Evolutionary conservation across 2,888 invertebrate genomes (phyloP).

Genomic region (Mesochorus sp.): DNA sequence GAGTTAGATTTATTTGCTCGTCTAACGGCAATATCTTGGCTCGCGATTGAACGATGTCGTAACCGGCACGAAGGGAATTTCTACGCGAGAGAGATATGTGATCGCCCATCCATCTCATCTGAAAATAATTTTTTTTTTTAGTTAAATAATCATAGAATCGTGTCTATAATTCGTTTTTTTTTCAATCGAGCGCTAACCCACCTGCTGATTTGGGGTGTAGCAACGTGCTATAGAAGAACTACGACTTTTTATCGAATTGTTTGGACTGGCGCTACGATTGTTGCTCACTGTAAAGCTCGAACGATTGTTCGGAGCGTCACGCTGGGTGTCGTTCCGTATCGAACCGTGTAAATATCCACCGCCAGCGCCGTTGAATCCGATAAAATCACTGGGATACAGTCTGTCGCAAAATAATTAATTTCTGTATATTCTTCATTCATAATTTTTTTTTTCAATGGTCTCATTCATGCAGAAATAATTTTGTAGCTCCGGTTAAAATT

Average conservation of each 20-base stretch:
- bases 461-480: too few species aligned
- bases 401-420: slow-evolving; percentile 12
- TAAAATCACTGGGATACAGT: slow-evolving; percentile 57
- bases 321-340: slow-evolving; percentile 91
- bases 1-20: slow-evolving; percentile 71
- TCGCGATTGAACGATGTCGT: slow-evolving; percentile 79
- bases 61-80: slow-evolving; percentile 83
- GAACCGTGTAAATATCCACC: slow-evolving; percentile 77
- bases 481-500: too few species aligned
- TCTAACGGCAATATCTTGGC: slow-evolving; percentile 76
- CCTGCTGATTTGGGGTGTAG: slow-evolving; percentile 76
- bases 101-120: slow-evolving; percentile 83
- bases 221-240: slow-evolving; percentile 76
- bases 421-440: too few species aligned
- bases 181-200: too few species aligned
- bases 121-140: slow-evolving; percentile 36
- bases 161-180: neutral
- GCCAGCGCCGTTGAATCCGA: slow-evolving; percentile 64
- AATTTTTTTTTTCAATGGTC: too few species aligned
- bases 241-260: slow-evolving; percentile 86
- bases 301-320: slow-evolving; percentile 87
- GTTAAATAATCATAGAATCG: neutral
- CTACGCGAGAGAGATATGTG: slow-evolving; percentile 82
- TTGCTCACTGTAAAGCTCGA: slow-evolving; percentile 83
- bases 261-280: slow-evolving; percentile 86